A percentile compares a stretch with the other conserved stretches of the same genome.
These are phyloP conservation scores for Odontocolon sp. DNA, from an alignment of 2,888 invertebrate species.

Conservation along the genomic window DNA sequence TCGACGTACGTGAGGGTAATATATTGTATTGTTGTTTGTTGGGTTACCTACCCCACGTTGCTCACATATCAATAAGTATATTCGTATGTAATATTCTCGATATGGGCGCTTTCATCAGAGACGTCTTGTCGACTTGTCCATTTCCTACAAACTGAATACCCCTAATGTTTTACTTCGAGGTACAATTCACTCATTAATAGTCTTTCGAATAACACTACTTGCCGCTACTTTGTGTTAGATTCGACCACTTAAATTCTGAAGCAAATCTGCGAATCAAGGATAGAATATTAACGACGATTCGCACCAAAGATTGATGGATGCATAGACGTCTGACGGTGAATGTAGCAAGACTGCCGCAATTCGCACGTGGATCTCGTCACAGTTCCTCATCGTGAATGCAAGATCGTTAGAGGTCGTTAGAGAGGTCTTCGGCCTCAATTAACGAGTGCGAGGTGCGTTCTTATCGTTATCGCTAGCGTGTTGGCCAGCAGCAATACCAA, in stretches of 20 bases:
- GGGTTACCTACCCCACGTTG: slow-evolving; percentile 69
- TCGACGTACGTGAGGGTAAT: slow-evolving; percentile 74
- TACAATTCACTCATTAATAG: too few species aligned
- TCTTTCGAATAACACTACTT: too few species aligned
- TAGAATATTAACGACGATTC: background rate
- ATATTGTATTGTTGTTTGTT: slow-evolving; percentile 76
- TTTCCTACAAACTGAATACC: too few species aligned
- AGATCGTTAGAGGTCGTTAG: slow-evolving; percentile 61
- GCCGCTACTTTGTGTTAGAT: too few species aligned
- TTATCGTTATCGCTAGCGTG: slow-evolving; percentile 57
- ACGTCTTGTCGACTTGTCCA: background rate
- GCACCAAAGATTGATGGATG: background rate
- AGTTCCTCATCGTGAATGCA: slow-evolving; percentile 47
- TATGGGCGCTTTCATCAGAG: too few species aligned
- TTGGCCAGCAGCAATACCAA: slow-evolving; percentile 20
- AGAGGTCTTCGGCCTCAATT: slow-evolving; percentile 60
- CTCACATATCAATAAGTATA: slow-evolving; percentile 71
- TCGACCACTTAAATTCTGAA: background rate
- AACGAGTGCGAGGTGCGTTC: slow-evolving; percentile 48
- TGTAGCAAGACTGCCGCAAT: slow-evolving; percentile 11
- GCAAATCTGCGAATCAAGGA: too few species aligned
- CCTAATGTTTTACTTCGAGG: too few species aligned
- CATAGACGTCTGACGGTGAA: background rate
- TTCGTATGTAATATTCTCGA: background rate
- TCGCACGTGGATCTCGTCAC: slow-evolving; percentile 19